A percentile compares a stretch with the other conserved stretches of the same genome.
Evolutionary conservation across 1,140 invertebrate genomes (phyloP).

Genomic region (Drosophila miranda): DNA sequence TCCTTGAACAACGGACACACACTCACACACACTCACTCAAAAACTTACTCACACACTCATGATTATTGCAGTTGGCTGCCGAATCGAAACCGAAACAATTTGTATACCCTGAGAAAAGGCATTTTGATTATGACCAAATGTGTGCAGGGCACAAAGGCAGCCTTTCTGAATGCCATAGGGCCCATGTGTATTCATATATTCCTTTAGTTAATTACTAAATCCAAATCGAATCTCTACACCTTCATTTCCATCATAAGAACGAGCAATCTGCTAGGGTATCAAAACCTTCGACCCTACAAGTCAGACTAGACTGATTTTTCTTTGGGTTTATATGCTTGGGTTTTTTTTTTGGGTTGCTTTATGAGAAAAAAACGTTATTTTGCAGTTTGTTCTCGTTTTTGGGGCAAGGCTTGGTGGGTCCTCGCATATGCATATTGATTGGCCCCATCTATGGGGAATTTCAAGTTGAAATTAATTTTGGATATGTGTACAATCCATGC

Average conservation of each 20-base stretch:
- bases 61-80: conserved; percentile 35
- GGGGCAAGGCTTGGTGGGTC: conserved; percentile 1
- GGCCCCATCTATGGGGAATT: conserved; percentile 21
- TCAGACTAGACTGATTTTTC: conserved; percentile 14
- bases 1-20: conserved; percentile 31
- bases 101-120: too few species aligned
- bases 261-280: too few species aligned
- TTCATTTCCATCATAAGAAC: too few species aligned
- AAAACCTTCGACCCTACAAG: background rate
- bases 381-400: conserved; percentile 30
- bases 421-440: conserved; percentile 39
- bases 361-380: conserved; percentile 23
- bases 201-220: too few species aligned
- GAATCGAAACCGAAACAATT: too few species aligned
- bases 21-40: conserved; percentile 3
- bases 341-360: background rate
- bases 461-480: conserved; percentile 24
- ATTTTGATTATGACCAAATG: too few species aligned
- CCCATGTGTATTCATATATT: too few species aligned
- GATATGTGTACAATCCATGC: too few species aligned
- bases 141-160: too few species aligned
- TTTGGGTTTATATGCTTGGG: background rate
- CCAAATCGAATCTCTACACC: too few species aligned
- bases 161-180: too few species aligned
- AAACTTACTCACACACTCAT: conserved; percentile 15